Evolutionary conservation across 2,888 invertebrate genomes (phyloP).

Genomic region (Pyrrhosoma nymphula): DNA sequence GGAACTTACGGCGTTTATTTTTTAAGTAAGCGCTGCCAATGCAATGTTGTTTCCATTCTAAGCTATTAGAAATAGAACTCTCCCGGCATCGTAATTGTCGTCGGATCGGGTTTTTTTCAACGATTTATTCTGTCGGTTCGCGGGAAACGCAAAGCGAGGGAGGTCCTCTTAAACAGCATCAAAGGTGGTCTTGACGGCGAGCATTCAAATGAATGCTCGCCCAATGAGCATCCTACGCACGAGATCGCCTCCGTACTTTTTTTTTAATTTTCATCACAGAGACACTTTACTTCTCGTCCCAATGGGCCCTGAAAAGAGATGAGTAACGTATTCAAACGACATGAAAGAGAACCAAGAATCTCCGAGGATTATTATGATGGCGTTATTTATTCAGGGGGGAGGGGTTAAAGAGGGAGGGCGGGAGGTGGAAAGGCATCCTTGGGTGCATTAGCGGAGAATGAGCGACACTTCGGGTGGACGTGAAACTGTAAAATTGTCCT

Average conservation of each 20-base stretch:
- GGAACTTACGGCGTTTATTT: no score
- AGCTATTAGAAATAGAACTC: not conserved
- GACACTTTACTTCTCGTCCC: not conserved
- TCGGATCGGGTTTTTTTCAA: not conserved
- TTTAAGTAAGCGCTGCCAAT: no score
- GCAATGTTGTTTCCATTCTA: no score
- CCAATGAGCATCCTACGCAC: not conserved
- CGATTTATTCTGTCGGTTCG: not conserved
- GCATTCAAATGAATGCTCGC: not conserved
- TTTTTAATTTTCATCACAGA: not conserved
- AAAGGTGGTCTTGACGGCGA: not conserved
- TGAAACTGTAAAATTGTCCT: not conserved
- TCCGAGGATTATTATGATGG: not conserved
- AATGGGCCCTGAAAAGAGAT: not conserved
- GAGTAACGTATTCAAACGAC: not conserved
- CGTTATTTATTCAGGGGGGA: not conserved
- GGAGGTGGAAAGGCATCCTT: not conserved
- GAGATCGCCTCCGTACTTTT: not conserved
- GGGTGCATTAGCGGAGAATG: not conserved
- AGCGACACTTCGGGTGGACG: not conserved
- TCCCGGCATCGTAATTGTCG: not conserved
- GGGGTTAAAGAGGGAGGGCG: not conserved
- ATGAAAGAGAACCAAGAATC: not conserved
- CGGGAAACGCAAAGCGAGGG: not conserved
- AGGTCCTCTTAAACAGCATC: not conserved